Evolutionary conservation across 2,888 invertebrate genomes (phyloP), one percentile per base, ranked within the genome.

Genomic region (Linnaemya vulpina): DNA sequence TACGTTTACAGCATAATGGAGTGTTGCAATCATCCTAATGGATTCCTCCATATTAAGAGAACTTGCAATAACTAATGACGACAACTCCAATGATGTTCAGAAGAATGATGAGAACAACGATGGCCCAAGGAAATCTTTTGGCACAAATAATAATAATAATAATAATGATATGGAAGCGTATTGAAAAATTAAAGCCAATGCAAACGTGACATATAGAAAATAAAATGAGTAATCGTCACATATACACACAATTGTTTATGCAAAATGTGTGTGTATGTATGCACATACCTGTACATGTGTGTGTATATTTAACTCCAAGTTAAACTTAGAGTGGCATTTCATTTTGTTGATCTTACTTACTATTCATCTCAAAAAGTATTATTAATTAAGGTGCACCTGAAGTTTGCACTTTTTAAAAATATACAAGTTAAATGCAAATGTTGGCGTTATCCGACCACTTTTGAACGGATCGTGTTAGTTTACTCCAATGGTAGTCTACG

Each of bases 11-110:
- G 15, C 9, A 38, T 38, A 10, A 53, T 81, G 75, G 55, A 68
- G 53, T 35, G 40, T 55, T 63, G 68, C 81, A 75, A 81, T 81
- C 81, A 75, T 62, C 68, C 75, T 81, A 81, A 81, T 81, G 81
- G 70, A 63, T 81, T 81, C 40, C 68, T 81, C 49, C 35, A 70
- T 55, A 75, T 62, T 63, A 46, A 46, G 46, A 70, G 63, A 81
- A 70, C 46, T 81, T 74, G 22, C 68, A 25, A 53, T 81, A 73
- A 74, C 80, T 68, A 81, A 75, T 74, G 74, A 81, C 43, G 68
- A 81, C 80, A 67, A 40, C 58, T 75, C 43, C 80, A 74, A 68
- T 75, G 68, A 81, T 67, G 67, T 65, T 73, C 22, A 40, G 49
- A 13, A 25, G 4, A 25, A 68, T 78, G 70, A 58, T 63, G 53